Percentiles rank a stretch among this genome's conserved stretches.
phyloP scores from a whole-genome alignment of 2,113 vertebrate species.

The Tragelaphus strepsiceros region DNA sequence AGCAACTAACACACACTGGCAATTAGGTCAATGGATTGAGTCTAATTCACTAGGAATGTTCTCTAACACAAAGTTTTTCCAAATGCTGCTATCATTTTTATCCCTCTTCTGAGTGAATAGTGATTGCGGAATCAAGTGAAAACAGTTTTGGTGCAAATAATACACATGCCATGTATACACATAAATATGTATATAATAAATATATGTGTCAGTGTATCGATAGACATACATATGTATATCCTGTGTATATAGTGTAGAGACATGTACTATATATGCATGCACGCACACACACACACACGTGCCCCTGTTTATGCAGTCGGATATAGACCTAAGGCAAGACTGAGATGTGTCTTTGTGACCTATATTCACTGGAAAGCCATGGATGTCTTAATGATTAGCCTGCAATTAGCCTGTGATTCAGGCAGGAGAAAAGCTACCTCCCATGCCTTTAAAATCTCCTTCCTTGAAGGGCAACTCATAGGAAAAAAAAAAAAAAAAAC shows the following conservation, averaged over 20 bases:
- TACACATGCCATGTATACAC: background rate
- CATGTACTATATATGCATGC: fast-evolving
- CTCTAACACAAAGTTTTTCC: background rate
- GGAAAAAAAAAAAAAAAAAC: slow-evolving; percentile 4
- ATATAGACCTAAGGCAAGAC: background rate
- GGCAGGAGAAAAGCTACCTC: background rate
- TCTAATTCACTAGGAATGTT: background rate
- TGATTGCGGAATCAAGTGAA: background rate
- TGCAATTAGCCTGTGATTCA: background rate
- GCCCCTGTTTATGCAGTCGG: background rate
- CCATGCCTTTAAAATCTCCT: slow-evolving; percentile 66
- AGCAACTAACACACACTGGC: background rate
- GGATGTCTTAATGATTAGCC: slow-evolving; percentile 26
- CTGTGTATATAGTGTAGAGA: background rate
- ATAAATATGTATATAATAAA: background rate
- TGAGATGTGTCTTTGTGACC: background rate
- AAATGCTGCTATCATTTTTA: background rate
- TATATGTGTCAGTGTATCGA: background rate
- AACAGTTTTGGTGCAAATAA: background rate
- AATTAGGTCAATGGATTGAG: background rate
- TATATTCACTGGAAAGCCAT: slow-evolving; percentile 5
- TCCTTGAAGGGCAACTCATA: slow-evolving; percentile 71
- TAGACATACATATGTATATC: background rate
- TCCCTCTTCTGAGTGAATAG: background rate
- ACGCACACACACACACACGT: too few species aligned